Base-by-base conservation (phyloP, 2,797 vertebrate genomes). In the Hypotaenidia okinawae region DNA sequence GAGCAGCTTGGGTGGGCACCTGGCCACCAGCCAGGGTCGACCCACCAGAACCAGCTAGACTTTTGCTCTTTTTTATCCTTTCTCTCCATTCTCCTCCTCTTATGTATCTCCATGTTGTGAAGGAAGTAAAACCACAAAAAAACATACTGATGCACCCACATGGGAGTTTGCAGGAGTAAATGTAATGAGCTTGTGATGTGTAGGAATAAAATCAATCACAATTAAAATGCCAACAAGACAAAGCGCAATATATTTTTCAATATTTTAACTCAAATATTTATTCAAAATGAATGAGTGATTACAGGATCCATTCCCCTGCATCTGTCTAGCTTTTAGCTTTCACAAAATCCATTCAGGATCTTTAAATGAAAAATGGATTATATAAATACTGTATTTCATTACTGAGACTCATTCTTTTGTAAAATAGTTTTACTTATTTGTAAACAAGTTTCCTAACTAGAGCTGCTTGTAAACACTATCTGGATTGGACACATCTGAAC, bases 291-390 rank as follows among this genome's bases (percentile, higher is more conserved):
- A 77, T 54, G 39, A 90, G 14, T 73, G 43, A 77, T 92, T 87
- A 69, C 61, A 57, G 15, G 80, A 61, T 43, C n/a, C 67, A 33
- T 85, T 95, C 33, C 66, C 25, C 21, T 75, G 37, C 19, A 83
- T 62, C 37, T 51, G 8, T 33, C 49, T 90, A 55, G 27, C 11
- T 85, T 90, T 74, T 84, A 75, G 77, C 10, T 51, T 13, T n/a
- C 54, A 35, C 5, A 76, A 70, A 88, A 89, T 58, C 6, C 13
- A 49, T 76, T 74, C 11, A 5, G 4, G 58, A 68, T 80, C 62
- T 87, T 87, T 66, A 77, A 68, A 87, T 72, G 32, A 87, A 87
- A 93, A 89, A 85, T 89, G 11, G 41, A 47, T 78, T 94, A 15
- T 45, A 68, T 39, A 77, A 83, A 84, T 72, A 41, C 12, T 49